Evolutionary conservation across 1,140 invertebrate genomes (phyloP).

Genomic region (Philotrypesis tridentata): DNA sequence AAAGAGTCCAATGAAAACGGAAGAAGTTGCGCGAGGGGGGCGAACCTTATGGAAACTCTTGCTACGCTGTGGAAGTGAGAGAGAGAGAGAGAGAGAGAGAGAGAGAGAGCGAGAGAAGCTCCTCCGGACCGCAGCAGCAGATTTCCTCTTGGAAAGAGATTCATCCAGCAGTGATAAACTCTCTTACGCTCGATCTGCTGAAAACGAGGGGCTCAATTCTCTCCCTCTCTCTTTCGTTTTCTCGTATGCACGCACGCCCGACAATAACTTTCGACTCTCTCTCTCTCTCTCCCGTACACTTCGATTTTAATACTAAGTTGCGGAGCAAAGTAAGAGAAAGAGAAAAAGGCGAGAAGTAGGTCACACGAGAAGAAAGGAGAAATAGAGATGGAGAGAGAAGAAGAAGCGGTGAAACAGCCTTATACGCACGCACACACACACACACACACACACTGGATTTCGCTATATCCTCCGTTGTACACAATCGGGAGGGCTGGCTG

Average conservation of each 20-base stretch:
- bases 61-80: too few relatives aligned
- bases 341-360: conserved; percentile 27
- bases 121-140: neutral
- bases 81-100: neutral
- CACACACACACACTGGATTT: neutral
- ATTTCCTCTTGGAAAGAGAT: neutral
- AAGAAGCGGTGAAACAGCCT: too few relatives aligned
- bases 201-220: neutral
- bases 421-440: neutral
- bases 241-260: neutral
- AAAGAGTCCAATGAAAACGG: neutral
- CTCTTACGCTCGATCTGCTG: conserved; percentile 15
- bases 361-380: conserved; percentile 44
- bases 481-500: neutral
- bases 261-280: neutral
- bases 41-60: neutral
- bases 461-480: neutral
- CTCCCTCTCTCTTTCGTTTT: neutral
- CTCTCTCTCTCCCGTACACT: neutral
- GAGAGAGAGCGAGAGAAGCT: neutral
- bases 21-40: neutral
- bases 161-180: conserved; percentile 14
- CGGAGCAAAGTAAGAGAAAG: neutral
- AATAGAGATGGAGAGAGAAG: neutral
- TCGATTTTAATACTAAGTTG: conserved; percentile 16